Evolutionary conservation across 2,113 vertebrate species (phyloP), one percentile per base, ranked within the genome.

Genomic region (Corythaixoides concolor): DNA sequence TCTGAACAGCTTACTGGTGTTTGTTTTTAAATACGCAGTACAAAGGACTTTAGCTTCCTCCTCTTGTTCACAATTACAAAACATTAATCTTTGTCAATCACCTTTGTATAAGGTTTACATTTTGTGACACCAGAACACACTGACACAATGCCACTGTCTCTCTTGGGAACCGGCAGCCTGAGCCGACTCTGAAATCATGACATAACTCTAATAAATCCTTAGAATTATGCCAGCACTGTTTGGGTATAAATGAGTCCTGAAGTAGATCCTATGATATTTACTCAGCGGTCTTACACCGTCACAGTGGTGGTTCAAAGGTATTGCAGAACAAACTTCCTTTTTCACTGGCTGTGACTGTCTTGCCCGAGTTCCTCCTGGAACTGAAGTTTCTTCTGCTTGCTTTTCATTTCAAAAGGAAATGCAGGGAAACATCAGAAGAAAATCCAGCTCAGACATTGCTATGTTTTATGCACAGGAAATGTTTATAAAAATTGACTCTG

Each of bases 391-490:
- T 62, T 73, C 59, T 69, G 27, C 47, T 83, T 73, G 78, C 37
- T 80, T 67, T 93, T 55, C 55, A 74, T 63, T 85, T 86, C 83
- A 91, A 63, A 92, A 82, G 62, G 58, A 95, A 93, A 87, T 13
- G 27, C 55, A 75, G 7, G 9, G 52, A 70, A 82, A 78, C 22
- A 72, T 60, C 74, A 76, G 45, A 85, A 73, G 80, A 69, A 85
- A 83, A 93, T 32, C 49, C 69, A 75, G 33, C 39, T 88, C 70
- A 68, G 62, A 49, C 8, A 41, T 20, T 62, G 21, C 55, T 83
- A 79, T 16, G 47, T 75, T 88, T 85, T 67, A 75, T 55, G 62
- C 62, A 58, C 30, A 82, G 20, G 41, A 93, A 87, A 93, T 64
- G 16, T 20, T 90, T 50, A 69, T n/a, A 58, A 84, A 96, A 90